These are phyloP conservation scores for Lacanobia oleracea DNA, from an alignment of 2,888 invertebrate genomes.

Conservation along the genomic window DNA sequence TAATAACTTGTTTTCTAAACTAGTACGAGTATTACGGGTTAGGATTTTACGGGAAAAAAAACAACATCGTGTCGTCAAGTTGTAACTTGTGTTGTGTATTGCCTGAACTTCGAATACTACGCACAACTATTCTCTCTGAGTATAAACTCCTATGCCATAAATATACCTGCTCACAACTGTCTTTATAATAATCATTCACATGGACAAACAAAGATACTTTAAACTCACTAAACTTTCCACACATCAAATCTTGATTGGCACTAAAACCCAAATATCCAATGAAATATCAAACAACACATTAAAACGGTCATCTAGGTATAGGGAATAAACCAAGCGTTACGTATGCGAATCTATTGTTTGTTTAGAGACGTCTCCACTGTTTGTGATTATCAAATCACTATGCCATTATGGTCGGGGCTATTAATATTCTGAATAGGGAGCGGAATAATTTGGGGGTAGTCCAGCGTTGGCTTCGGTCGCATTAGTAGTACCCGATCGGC, in stretches of 20 bases:
- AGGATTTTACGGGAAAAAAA: not conserved
- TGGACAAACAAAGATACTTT: not conserved
- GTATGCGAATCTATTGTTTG: slow-evolving; percentile 63
- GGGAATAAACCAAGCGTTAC: slow-evolving; percentile 43
- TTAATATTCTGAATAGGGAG: slow-evolving; percentile 79
- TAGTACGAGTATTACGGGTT: not conserved
- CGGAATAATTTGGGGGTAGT: slow-evolving; percentile 79
- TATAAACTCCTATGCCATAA: not conserved
- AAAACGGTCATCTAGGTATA: slow-evolving; percentile 26
- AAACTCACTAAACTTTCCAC: not conserved
- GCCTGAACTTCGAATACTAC: not conserved
- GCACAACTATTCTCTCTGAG: not conserved
- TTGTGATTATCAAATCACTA: slow-evolving; percentile 77
- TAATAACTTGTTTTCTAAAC: slow-evolving; percentile 22
- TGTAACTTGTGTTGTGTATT: not conserved
- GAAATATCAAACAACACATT: slow-evolving; percentile 39
- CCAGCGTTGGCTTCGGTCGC: slow-evolving; percentile 51
- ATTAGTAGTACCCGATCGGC: slow-evolving; percentile 50
- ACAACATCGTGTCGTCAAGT: not conserved
- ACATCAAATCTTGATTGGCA: slow-evolving; percentile 5
- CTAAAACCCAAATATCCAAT: slow-evolving; percentile 34
- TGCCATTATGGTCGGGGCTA: slow-evolving; percentile 72
- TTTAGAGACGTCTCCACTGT: slow-evolving; percentile 65
- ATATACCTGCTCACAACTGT: not conserved
- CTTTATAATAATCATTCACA: not conserved